These are phyloP conservation scores for Nematostella vectensis DNA, from an alignment of 92 coral and sea anemone genomes.

Conservation along the genomic window DNA sequence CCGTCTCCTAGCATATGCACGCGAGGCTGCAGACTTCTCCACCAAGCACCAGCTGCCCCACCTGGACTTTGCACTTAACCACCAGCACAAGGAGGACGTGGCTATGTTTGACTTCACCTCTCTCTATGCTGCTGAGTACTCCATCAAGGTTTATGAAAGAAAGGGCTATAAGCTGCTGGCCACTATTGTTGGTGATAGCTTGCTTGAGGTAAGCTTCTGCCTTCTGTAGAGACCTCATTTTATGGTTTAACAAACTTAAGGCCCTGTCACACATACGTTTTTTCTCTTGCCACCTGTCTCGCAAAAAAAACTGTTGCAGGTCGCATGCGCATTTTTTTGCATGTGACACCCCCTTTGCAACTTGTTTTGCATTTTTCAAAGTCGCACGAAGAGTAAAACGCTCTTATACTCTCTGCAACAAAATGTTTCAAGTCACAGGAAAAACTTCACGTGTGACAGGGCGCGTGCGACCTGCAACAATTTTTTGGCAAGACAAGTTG, in stretches of 20 bases:
- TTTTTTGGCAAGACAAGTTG: too few relatives aligned
- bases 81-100: conserved; percentile 77
- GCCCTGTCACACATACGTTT: too few relatives aligned
- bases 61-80: conserved; percentile 78
- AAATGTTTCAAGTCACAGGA: too few relatives aligned
- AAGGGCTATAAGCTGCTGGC: conserved; percentile 75
- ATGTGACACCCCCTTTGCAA: too few relatives aligned
- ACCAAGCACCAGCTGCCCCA: conserved; percentile 80
- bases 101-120: conserved; percentile 99
- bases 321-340: too few relatives aligned
- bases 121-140: conserved; percentile 86
- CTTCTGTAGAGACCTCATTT: neutral
- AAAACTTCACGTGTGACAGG: too few relatives aligned
- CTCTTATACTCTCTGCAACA: too few relatives aligned
- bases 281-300: too few relatives aligned
- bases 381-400: too few relatives aligned
- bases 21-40: conserved; percentile 90
- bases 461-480: too few relatives aligned
- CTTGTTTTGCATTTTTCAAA: too few relatives aligned
- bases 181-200: conserved; percentile 83
- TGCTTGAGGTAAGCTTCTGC: conserved; percentile 81
- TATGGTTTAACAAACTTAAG: neutral
- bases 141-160: conserved; percentile 80
- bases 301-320: too few relatives aligned
- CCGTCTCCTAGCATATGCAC: conserved; percentile 66